Evolutionary conservation across 2,888 invertebrate genomes (phyloP).

Genomic region (Drosophila neutralis): DNA sequence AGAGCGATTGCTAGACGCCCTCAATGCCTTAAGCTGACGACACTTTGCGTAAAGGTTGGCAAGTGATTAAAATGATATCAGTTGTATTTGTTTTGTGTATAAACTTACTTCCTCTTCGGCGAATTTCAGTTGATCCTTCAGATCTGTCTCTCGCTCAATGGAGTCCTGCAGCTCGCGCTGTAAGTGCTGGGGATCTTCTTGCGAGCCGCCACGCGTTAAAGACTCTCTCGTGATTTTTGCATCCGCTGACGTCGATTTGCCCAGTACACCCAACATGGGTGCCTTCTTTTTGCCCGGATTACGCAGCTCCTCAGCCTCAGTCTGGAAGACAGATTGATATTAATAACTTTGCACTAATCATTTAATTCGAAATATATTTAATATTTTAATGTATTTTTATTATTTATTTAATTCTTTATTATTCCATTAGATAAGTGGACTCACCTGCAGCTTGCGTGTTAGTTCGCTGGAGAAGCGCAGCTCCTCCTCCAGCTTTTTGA

Average conservation of each 20-base stretch:
- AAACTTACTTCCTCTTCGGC: constrained; percentile 94
- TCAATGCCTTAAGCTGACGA: constrained; percentile 42
- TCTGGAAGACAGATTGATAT: constrained; percentile 49
- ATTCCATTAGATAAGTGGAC: not conserved
- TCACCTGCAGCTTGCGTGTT: constrained; percentile 88
- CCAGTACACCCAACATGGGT: constrained; percentile 86
- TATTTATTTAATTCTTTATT: not conserved
- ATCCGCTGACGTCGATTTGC: constrained; percentile 87
- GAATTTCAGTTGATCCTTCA: constrained; percentile 95
- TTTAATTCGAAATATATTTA: not conserved
- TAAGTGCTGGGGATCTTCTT: constrained; percentile 92
- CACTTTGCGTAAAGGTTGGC: constrained; percentile 50
- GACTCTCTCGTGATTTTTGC: constrained; percentile 91
- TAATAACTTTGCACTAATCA: not conserved
- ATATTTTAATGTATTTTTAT: not conserved
- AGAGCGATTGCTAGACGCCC: constrained; percentile 23
- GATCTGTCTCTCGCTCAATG: constrained; percentile 95
- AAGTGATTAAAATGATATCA: constrained; percentile 33
- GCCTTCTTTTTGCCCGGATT: constrained; percentile 86
- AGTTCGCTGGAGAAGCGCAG: constrained; percentile 92
- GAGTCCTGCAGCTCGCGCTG: constrained; percentile 95
- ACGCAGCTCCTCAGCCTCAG: constrained; percentile 83
- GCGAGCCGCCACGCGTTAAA: constrained; percentile 91
- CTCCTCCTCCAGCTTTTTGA: constrained; percentile 94
- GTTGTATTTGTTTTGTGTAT: not conserved